A percentile compares a stretch with the other conserved stretches of the same genome.
Evolutionary conservation across 2,888 invertebrate genomes (phyloP).

Genomic region (Tetheella fluctuosa): DNA sequence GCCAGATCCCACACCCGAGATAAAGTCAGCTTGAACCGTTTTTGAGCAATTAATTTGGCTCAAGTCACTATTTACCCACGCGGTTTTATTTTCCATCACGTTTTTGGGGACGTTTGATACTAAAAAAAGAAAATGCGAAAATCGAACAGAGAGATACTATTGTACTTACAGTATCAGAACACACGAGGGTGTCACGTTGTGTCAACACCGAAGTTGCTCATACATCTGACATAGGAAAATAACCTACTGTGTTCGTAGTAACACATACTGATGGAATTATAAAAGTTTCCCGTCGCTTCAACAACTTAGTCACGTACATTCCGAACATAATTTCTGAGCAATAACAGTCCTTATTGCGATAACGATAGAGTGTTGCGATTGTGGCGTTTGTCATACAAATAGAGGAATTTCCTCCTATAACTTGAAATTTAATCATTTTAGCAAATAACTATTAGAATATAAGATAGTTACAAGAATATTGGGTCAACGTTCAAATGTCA

Average conservation of each 20-base stretch:
- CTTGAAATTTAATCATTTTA: too few relatives aligned
- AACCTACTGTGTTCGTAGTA: slow-evolving; percentile 30
- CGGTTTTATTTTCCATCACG: not conserved
- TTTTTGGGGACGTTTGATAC: not conserved
- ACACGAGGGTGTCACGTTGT: slow-evolving; percentile 32
- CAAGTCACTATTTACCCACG: slow-evolving; percentile 6
- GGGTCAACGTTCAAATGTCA: too few relatives aligned
- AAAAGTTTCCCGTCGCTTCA: slow-evolving; percentile 31
- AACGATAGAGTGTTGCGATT: slow-evolving; percentile 34
- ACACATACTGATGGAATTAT: slow-evolving; percentile 37
- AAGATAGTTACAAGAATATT: too few relatives aligned
- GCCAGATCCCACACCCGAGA: slow-evolving; percentile 21
- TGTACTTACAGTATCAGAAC: slow-evolving; percentile 12
- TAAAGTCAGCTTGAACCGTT: slow-evolving; percentile 11
- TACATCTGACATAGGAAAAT: slow-evolving; percentile 34
- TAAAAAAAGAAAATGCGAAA: not conserved
- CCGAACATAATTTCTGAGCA: slow-evolving; percentile 20
- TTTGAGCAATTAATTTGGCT: slow-evolving; percentile 11
- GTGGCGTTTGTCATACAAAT: slow-evolving; percentile 36
- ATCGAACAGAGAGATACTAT: not conserved
- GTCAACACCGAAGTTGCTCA: slow-evolving; percentile 29
- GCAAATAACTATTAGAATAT: too few relatives aligned
- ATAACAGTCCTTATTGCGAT: slow-evolving; percentile 36
- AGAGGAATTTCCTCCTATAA: slow-evolving; percentile 7
- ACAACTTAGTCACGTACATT: slow-evolving; percentile 29